phyloP scores from a whole-genome alignment of 1,140 invertebrate species.

The Caligus rogercresseyi region DNA sequence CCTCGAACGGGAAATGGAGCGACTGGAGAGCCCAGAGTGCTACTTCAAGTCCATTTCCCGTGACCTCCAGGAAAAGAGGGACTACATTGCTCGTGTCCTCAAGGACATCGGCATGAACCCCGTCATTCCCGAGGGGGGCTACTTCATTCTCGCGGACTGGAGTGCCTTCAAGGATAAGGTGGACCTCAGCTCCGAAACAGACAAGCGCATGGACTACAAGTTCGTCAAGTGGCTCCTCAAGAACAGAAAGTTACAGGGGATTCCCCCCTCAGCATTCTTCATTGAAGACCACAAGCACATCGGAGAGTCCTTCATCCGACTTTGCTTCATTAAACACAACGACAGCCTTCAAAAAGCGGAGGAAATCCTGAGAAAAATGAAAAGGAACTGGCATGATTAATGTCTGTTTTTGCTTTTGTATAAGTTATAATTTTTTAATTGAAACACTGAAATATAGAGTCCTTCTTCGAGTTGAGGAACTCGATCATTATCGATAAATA shows the following conservation, averaged over 20 bases:
- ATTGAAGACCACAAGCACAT: slow-evolving; percentile 55
- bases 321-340: slow-evolving; percentile 83
- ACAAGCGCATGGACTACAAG: slow-evolving; percentile 42
- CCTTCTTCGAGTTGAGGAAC: neutral
- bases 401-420: neutral
- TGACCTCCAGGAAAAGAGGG: slow-evolving; percentile 63
- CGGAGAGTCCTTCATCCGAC: slow-evolving; percentile 66
- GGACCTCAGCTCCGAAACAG: slow-evolving; percentile 34
- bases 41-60: slow-evolving; percentile 60
- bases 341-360: slow-evolving; percentile 50
- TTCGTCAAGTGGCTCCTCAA: slow-evolving; percentile 91
- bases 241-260: slow-evolving; percentile 75
- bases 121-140: slow-evolving; percentile 84
- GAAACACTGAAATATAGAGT: slow-evolving; percentile 9
- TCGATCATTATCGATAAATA: slow-evolving; percentile 1
- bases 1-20: slow-evolving; percentile 64
- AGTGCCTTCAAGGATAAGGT: slow-evolving; percentile 35
- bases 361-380: slow-evolving; percentile 39
- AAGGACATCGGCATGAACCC: slow-evolving; percentile 66
- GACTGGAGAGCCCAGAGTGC: slow-evolving; percentile 52
- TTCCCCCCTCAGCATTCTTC: slow-evolving; percentile 89
- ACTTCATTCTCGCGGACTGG: slow-evolving; percentile 91
- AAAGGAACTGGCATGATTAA: neutral
- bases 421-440: neutral
- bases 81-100: slow-evolving; percentile 60